Percentiles rank a stretch among this genome's conserved stretches.
Conservation (phyloP, 2,113 vertebrate genomes). For the Tilapia sparmanii region DNA sequence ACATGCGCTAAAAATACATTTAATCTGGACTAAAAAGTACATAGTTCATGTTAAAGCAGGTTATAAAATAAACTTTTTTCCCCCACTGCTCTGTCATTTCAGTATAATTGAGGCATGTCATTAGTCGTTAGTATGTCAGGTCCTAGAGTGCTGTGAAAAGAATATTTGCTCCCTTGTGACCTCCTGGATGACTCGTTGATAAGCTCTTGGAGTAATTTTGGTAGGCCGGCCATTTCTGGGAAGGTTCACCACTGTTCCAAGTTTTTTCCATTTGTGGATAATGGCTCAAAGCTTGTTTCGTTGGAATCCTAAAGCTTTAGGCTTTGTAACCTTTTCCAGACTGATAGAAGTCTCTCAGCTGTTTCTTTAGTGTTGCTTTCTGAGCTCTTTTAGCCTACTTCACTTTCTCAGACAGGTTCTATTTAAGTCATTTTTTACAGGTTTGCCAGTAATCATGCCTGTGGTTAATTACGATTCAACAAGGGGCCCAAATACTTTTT, state of each 20-base stretch:
- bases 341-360: neutral
- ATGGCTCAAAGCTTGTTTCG: neutral
- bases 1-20: neutral
- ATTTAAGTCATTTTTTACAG: neutral
- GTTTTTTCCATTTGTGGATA: neutral
- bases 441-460: neutral
- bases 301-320: neutral
- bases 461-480: neutral
- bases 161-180: neutral
- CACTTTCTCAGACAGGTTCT: neutral
- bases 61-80: slow-evolving; percentile 16
- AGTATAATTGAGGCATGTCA: neutral
- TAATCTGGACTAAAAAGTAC: neutral
- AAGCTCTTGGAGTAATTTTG: neutral
- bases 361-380: neutral
- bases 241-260: neutral
- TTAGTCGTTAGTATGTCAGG: neutral
- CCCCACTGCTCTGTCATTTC: neutral
- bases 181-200: neutral
- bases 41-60: slow-evolving; percentile 29
- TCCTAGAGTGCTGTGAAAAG: neutral
- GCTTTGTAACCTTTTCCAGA: neutral
- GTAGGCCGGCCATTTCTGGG: neutral
- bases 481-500: neutral
- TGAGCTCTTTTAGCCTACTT: neutral